Evolutionary conservation across 2,797 vertebrate species (phyloP).

Genomic region (Pangasius krempfi): DNA sequence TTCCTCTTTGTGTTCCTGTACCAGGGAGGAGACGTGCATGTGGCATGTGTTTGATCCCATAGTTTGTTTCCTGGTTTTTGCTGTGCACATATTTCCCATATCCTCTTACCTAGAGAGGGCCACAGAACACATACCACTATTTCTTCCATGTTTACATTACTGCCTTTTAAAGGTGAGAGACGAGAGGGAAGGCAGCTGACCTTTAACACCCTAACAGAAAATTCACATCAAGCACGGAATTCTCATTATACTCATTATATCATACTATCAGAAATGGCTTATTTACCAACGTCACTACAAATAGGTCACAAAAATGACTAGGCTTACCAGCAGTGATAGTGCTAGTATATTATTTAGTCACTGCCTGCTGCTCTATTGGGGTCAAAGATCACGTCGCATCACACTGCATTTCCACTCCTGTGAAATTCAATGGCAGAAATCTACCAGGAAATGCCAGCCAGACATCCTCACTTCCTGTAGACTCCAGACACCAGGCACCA

Average conservation of each 20-base stretch:
- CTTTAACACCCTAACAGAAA: background rate
- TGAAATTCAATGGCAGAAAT: constrained; percentile 36
- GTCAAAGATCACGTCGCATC: constrained; percentile 19
- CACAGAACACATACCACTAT: constrained; percentile 33
- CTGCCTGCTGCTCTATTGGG: background rate
- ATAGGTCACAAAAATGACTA: background rate
- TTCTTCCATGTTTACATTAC: constrained; percentile 46
- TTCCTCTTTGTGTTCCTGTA: constrained; percentile 33
- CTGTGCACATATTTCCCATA: constrained; percentile 39
- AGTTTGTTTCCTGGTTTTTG: constrained; percentile 36
- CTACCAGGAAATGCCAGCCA: constrained; percentile 41
- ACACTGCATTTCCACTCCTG: constrained; percentile 12
- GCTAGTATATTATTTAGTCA: background rate
- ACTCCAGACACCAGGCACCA: constrained; percentile 19
- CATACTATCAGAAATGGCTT: background rate
- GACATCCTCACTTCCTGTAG: constrained; percentile 39
- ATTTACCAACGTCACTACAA: background rate
- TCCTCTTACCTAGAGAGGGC: constrained; percentile 20
- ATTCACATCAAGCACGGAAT: background rate
- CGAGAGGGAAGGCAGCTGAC: background rate
- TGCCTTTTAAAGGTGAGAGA: constrained; percentile 15
- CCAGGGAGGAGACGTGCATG: background rate
- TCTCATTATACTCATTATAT: background rate
- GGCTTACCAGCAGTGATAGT: background rate
- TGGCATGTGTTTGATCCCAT: constrained; percentile 20